These are phyloP conservation scores for Glaucopsyche alexis DNA, from an alignment of 2,888 invertebrate species.

Conservation along the genomic window DNA sequence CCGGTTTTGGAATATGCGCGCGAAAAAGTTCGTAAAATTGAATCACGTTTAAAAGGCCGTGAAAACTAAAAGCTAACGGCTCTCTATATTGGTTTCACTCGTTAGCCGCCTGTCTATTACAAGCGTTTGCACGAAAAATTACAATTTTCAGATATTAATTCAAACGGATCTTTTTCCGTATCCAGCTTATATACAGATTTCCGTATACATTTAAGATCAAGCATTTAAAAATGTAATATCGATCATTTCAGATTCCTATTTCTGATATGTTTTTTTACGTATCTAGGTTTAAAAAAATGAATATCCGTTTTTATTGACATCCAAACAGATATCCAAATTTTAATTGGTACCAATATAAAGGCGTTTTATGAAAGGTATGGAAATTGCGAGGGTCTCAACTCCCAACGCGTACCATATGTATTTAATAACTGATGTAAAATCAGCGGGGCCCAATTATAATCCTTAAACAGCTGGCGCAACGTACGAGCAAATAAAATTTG, in stretches of 20 bases:
- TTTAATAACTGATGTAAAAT: constrained; percentile 74
- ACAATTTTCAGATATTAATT: constrained; percentile 10
- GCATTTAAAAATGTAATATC: constrained; percentile 29
- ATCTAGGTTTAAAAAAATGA: too few relatives aligned
- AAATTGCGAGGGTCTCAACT: constrained; percentile 50
- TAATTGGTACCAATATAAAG: not conserved
- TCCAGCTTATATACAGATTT: not conserved
- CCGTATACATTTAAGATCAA: not conserved
- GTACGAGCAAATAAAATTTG: constrained; percentile 72
- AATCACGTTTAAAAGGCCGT: constrained; percentile 18
- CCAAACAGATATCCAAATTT: not conserved
- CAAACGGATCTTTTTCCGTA: not conserved
- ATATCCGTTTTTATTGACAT: too few relatives aligned
- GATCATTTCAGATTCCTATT: not conserved
- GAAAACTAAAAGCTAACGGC: constrained; percentile 16
- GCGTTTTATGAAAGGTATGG: not conserved
- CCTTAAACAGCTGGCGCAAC: constrained; percentile 54
- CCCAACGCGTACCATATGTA: constrained; percentile 72
- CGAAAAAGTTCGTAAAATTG: not conserved
- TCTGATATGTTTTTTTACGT: too few relatives aligned
- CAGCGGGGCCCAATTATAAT: constrained; percentile 68
- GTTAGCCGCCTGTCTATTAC: constrained; percentile 14
- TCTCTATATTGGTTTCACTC: constrained; percentile 23
- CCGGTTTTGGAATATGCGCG: not conserved
- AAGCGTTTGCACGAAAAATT: constrained; percentile 12